Evolutionary conservation across 53 echinoderm and acorn worm genomes (phyloP), one percentile per base, ranked within the genome.

Genomic region (Holothuria leucospilota): DNA sequence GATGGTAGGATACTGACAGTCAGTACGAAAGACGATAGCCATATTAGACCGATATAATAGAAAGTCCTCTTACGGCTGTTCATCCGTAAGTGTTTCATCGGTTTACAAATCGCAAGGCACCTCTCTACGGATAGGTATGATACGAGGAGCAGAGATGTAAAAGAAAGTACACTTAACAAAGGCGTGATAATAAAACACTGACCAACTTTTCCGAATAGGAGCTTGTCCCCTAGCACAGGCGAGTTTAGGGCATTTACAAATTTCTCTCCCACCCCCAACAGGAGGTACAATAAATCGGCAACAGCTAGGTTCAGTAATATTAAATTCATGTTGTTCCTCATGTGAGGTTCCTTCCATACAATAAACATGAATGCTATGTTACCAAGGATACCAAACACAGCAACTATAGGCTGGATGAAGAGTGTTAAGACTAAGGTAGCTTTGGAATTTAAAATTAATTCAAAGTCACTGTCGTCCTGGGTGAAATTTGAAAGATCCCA

Each of bases 231-330:
- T 13, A 14, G 10, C 23, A 70, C 70, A 15, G 70, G 70, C 8
- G 70, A 70, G 0, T 20, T 20, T 12, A 30, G 20, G 20, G 0
- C 23, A 21, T 70, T 70, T 40, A 70, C 13, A 15, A 25, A 70
- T 29, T 70, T 70, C 14, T 70, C 70, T 2, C 20, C 30, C 20
- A 24, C 4, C 30, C 70, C 70, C 10, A 13, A 18, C 13, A 70
- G 20, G 39, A 70, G 70, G 39, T 70, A 70, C 51, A 84, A 30
- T 29, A 56, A 72, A 42, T 89, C 89, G 39, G 89, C 85, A 15
- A 85, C 28, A 25, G 89, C 89, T 39, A 89, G 75, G 46, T 89
- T 84, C 61, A 89, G 64, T 13, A 89, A 65, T 62, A 89, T 84
- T 7, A 84, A 62, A 28, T 89, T 88, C 61, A 83, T 83, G 46